phyloP scores from a whole-genome alignment of 1,140 invertebrate species.

The Sycophaga agraensis region DNA sequence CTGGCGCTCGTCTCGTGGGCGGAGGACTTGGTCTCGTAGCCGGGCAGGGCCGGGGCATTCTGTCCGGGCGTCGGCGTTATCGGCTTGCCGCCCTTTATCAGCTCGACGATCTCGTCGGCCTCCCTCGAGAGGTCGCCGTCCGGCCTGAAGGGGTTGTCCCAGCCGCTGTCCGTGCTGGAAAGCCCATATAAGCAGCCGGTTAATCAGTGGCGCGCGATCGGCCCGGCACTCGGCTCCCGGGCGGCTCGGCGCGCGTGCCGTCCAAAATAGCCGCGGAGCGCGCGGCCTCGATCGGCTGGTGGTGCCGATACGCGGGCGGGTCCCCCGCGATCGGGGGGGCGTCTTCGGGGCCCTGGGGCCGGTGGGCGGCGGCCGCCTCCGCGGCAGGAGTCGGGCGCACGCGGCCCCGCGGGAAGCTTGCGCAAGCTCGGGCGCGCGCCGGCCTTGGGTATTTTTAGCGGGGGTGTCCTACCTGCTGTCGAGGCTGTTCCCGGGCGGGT shows the following conservation, averaged over 20 bases:
- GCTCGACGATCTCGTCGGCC: conserved; percentile 92
- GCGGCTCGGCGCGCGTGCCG: too few relatives aligned
- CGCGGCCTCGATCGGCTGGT: too few relatives aligned
- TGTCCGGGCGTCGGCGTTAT: conserved; percentile 70
- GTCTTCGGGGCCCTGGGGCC: too few relatives aligned
- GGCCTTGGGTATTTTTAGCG: neutral
- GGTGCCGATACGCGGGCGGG: too few relatives aligned
- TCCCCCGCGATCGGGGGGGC: too few relatives aligned
- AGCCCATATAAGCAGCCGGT: too few relatives aligned
- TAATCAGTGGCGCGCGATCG: too few relatives aligned
- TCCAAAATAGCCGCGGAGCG: too few relatives aligned
- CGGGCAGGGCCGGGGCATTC: conserved; percentile 50
- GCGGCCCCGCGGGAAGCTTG: neutral
- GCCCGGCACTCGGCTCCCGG: too few relatives aligned
- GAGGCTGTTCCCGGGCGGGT: too few relatives aligned
- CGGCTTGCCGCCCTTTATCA: conserved; percentile 87
- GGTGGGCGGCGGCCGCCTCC: neutral
- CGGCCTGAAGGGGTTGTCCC: conserved; percentile 96
- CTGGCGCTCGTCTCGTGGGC: conserved; percentile 6
- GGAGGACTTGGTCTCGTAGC: conserved; percentile 40
- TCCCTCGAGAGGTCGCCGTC: conserved; percentile 92
- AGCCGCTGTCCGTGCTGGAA: conserved; percentile 88
- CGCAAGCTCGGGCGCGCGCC: neutral
- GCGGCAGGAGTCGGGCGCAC: neutral
- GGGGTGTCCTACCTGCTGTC: neutral